phyloP scores from a whole-genome alignment of 2,888 invertebrate species.

The Thumatha senex region DNA sequence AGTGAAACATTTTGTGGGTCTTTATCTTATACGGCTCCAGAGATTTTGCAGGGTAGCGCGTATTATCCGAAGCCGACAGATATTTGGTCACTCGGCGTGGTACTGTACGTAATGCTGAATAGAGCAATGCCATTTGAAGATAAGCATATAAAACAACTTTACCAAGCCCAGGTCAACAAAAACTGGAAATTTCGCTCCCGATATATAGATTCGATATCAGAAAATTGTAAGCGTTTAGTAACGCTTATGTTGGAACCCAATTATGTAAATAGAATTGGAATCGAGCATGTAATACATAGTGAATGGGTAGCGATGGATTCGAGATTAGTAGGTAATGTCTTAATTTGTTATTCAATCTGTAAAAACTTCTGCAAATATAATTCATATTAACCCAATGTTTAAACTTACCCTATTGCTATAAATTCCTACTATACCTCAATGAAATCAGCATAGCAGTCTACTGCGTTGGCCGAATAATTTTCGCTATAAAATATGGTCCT shows the following conservation, averaged over 20 bases:
- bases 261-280: conserved; percentile 79
- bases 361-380: too few relatives aligned
- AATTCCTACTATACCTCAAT: too few relatives aligned
- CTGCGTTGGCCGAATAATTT: too few relatives aligned
- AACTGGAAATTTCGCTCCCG: conserved; percentile 88
- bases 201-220: conserved; percentile 81
- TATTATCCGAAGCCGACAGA: conserved; percentile 90
- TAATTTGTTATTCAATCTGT: neutral
- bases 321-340: conserved; percentile 60
- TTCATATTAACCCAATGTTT: too few relatives aligned
- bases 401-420: too few relatives aligned
- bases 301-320: conserved; percentile 88
- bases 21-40: conserved; percentile 93
- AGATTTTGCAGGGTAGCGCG: conserved; percentile 90
- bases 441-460: too few relatives aligned
- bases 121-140: conserved; percentile 94
- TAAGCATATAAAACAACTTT: conserved; percentile 87
- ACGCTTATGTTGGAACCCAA: conserved; percentile 87
- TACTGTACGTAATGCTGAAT: conserved; percentile 92
- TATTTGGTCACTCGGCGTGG: conserved; percentile 91
- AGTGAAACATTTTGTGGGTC: conserved; percentile 94
- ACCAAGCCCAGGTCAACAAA: conserved; percentile 83
- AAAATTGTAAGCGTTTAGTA: conserved; percentile 85
- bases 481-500: too few relatives aligned
- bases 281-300: conserved; percentile 82